Evolutionary conservation across 2,888 invertebrate species (phyloP).

Genomic region (Corbicula japonica): DNA sequence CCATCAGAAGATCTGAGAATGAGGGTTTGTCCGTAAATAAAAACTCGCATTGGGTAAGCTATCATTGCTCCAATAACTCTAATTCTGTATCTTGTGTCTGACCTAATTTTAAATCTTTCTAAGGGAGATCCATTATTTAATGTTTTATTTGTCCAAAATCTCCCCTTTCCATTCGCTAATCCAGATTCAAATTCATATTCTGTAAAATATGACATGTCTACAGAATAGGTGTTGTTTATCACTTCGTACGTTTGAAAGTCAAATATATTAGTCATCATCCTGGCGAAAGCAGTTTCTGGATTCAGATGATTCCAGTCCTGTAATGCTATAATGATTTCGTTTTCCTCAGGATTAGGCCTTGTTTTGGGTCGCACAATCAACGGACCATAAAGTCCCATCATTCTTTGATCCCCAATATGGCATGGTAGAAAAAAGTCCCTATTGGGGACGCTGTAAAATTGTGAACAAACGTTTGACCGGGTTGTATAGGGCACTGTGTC

Average conservation of each 20-base stretch:
- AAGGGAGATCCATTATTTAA: conserved; percentile 67
- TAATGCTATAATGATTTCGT: conserved; percentile 64
- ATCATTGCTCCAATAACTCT: conserved; percentile 47
- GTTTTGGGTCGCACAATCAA: too few species aligned
- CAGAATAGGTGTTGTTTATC: conserved; percentile 38
- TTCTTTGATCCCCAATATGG: conserved; percentile 72
- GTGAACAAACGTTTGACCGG: conserved; percentile 72
- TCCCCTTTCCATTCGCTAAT: conserved; percentile 73
- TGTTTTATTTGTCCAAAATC: conserved; percentile 54
- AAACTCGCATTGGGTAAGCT: conserved; percentile 47
- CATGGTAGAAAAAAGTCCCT: conserved; percentile 73
- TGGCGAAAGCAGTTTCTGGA: conserved; percentile 58
- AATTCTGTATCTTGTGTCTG: conserved; percentile 35
- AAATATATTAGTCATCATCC: conserved; percentile 64
- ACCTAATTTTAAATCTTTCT: conserved; percentile 56
- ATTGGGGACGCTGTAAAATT: conserved; percentile 62
- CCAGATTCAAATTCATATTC: conserved; percentile 30
- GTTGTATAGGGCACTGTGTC: conserved; percentile 76
- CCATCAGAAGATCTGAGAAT: conserved; percentile 67
- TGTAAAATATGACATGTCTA: conserved; percentile 59
- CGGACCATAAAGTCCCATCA: conserved; percentile 71
- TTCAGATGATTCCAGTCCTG: conserved; percentile 76
- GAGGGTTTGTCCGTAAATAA: conserved; percentile 30
- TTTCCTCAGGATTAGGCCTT: background rate
- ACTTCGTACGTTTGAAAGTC: conserved; percentile 29